Percentiles rank a stretch among this genome's conserved stretches.
Conservation (phyloP, 2,888 invertebrate genomes). For the Hirudinaria manillensis region DNA sequence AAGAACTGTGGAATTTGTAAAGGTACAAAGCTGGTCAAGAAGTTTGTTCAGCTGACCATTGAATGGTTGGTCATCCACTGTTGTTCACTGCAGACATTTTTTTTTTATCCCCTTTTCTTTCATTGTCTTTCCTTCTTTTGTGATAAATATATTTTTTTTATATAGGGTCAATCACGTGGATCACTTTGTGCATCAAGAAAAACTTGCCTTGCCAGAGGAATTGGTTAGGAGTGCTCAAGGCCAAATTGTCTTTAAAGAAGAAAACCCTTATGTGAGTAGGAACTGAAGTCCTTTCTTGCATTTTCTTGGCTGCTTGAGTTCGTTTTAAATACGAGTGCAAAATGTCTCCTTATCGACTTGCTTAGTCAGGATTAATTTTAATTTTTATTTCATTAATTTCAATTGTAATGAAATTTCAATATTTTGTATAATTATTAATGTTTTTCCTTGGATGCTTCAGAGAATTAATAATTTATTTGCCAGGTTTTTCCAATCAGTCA, state of each 20-base stretch:
- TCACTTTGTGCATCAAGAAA: constrained; percentile 56
- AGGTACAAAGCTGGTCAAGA: constrained; percentile 46
- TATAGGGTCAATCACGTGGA: constrained; percentile 38
- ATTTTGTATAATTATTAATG: neutral
- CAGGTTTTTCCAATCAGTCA: constrained; percentile 37
- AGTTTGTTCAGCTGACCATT: constrained; percentile 56
- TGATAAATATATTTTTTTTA: too few relatives aligned
- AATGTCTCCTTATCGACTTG: neutral
- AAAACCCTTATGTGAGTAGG: constrained; percentile 49
- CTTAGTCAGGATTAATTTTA: too few relatives aligned
- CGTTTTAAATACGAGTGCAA: neutral
- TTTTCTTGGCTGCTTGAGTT: neutral
- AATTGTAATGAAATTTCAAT: too few relatives aligned
- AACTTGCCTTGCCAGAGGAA: constrained; percentile 55
- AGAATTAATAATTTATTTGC: neutral
- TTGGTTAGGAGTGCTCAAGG: constrained; percentile 56
- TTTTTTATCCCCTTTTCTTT: constrained; percentile 5
- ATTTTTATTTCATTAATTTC: too few relatives aligned
- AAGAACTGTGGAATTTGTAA: constrained; percentile 23
- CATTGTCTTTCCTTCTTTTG: neutral
- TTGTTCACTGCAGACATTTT: neutral
- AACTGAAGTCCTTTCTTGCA: too few relatives aligned
- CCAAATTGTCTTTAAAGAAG: constrained; percentile 58
- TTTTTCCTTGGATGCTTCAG: neutral
- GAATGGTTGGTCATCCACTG: constrained; percentile 47